Base-by-base conservation (phyloP, 1,140 invertebrate species). In the Potamilus streckersoni region DNA sequence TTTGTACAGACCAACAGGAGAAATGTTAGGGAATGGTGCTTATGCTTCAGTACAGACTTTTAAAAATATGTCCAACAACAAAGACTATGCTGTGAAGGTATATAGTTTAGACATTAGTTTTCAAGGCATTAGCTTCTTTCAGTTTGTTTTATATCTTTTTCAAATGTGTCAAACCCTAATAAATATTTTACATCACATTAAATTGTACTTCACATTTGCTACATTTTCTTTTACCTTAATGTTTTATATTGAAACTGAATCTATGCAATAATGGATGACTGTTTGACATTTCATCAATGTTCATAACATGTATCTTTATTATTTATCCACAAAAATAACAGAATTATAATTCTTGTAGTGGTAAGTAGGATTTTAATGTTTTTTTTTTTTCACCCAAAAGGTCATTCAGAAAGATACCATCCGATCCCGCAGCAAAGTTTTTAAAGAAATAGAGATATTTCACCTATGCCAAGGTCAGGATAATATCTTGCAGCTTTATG, bases 391-490 rank as follows among this genome's bases (percentile, higher is more conserved):
- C 71, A 80, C 68, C 80, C 83, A 85, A 16, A 79, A 92, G 92
- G 96, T 98, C 81, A 97, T 98, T 87, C 96, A 98, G 90, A 98
- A 98, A 89, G 95, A 96, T 81, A 95, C 95, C 67, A 95, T 95
- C 69, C 96, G 98, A 91, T 95, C 95, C 81, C 93, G 97, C 79
- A 94, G 94, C 83, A 93, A 97, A 83, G 97, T 99, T 62, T 97
- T 99, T 92, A 96, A 97, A 78, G 98, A 99, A 91, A 96, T 99
- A 82, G 97, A 99, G 91, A 98, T 97, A 80, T 99, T 99, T 92
- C 96, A 98, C 91, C 95, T 98, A 90, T 99, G 97, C 91, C 94
- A 96, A 89, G 96, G 95, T 79, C 97, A 99, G 91, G 94, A 95
- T 31, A 97, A 98, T 90, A 98, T 99, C 90, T 96, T 99, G 87